These are phyloP conservation scores for Horisme vitalbata DNA, from an alignment of 2,888 invertebrate species.

Conservation along the genomic window DNA sequence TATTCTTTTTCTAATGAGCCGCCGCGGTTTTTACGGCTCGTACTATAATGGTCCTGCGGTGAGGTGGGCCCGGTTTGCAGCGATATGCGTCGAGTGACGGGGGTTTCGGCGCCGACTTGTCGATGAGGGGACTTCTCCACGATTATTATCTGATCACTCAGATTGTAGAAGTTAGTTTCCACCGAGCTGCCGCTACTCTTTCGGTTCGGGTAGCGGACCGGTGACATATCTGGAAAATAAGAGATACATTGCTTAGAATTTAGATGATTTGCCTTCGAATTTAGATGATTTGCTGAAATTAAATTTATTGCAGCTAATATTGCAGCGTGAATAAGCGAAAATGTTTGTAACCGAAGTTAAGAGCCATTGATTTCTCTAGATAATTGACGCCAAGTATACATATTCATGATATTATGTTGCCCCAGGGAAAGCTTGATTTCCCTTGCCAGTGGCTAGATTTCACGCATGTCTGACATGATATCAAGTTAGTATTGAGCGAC, in stretches of 20 bases:
- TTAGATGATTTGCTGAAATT: too few species aligned
- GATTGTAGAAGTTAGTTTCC: slow-evolving; percentile 87
- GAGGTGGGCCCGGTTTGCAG: slow-evolving; percentile 68
- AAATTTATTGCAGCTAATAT: not conserved
- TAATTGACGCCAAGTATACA: slow-evolving; percentile 31
- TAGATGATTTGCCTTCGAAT: too few species aligned
- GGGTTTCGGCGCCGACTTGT: slow-evolving; percentile 64
- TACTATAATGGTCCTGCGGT: slow-evolving; percentile 76
- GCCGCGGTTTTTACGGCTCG: slow-evolving; percentile 74
- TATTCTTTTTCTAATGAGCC: slow-evolving; percentile 82
- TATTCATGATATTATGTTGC: slow-evolving; percentile 34
- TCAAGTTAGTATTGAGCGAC: slow-evolving; percentile 12
- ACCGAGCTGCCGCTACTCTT: slow-evolving; percentile 85
- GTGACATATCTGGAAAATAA: slow-evolving; percentile 83
- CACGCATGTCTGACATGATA: slow-evolving; percentile 26
- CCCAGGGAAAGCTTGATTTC: slow-evolving; percentile 42
- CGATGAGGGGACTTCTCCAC: slow-evolving; percentile 82
- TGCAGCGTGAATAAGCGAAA: not conserved
- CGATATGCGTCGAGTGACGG: slow-evolving; percentile 70
- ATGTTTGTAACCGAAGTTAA: not conserved
- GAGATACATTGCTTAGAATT: slow-evolving; percentile 21
- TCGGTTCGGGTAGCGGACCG: slow-evolving; percentile 84
- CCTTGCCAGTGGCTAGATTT: slow-evolving; percentile 28
- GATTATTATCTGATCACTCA: slow-evolving; percentile 83
- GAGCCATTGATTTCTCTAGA: slow-evolving; percentile 10